These are phyloP conservation scores for Prionailurus viverrinus DNA, from an alignment of 2,113 vertebrate genomes.

Conservation along the genomic window DNA sequence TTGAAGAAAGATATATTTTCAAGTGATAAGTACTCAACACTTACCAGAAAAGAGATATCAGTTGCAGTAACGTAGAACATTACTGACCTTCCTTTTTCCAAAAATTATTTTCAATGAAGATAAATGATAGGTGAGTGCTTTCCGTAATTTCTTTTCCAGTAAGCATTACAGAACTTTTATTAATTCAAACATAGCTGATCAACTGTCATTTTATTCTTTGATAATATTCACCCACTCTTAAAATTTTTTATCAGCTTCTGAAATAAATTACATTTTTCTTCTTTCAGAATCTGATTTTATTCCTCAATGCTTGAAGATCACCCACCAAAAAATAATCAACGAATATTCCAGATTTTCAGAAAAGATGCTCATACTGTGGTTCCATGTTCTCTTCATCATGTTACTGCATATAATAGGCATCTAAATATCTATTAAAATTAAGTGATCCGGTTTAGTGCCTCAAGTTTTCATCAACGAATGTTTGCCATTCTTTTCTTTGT, in stretches of 20 bases:
- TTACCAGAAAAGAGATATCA: background rate
- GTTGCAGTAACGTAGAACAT: background rate
- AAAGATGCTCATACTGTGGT: background rate
- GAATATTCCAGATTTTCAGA: background rate
- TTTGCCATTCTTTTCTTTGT: background rate
- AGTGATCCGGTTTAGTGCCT: background rate
- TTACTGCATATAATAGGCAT: background rate
- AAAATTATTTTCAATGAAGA: conserved; percentile 40
- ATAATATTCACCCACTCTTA: background rate
- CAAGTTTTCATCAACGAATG: background rate
- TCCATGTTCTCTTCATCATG: background rate
- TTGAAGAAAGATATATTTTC: background rate
- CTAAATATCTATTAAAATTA: background rate
- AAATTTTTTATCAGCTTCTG: conserved; percentile 37
- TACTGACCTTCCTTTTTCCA: background rate
- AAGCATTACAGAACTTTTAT: background rate
- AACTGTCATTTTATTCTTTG: background rate
- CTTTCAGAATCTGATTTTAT: conserved; percentile 35
- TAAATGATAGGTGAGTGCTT: background rate
- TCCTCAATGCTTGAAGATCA: background rate
- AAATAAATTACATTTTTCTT: background rate
- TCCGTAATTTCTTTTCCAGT: conserved; percentile 1
- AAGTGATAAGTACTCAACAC: background rate
- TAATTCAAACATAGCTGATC: background rate
- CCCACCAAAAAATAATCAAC: background rate